phyloP scores from a whole-genome alignment of 2,888 invertebrate species.

The Megalurothrips usitatus region DNA sequence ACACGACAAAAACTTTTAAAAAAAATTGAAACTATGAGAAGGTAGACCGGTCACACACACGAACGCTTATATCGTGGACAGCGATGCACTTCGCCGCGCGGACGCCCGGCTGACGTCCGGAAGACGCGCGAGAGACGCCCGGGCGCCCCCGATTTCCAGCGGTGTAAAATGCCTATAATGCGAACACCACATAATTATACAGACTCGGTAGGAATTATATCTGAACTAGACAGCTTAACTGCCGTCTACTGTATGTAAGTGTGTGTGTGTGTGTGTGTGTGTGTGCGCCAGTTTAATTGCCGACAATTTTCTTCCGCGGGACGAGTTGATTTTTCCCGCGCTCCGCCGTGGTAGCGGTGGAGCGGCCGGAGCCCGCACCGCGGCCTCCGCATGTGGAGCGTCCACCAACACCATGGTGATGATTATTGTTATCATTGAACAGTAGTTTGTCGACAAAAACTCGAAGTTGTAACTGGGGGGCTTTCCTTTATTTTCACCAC shows the following conservation, averaged over 20 bases:
- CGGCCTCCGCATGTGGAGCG: neutral
- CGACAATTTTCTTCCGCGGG: slow-evolving; percentile 6
- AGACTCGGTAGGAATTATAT: slow-evolving; percentile 14
- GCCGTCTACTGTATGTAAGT: neutral
- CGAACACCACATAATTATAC: slow-evolving; percentile 18
- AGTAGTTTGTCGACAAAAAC: no score
- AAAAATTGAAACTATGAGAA: no score
- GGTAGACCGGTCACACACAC: no score
- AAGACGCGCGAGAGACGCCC: no score
- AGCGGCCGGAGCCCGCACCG: neutral
- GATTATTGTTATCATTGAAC: no score
- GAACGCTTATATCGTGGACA: no score
- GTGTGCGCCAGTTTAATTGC: slow-evolving; percentile 8
- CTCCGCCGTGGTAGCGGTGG: neutral
- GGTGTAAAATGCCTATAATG: slow-evolving; percentile 14
- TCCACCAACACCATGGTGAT: neutral
- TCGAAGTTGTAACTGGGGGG: no score
- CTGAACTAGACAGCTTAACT: slow-evolving; percentile 26
- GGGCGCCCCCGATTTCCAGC: neutral
- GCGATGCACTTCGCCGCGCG: no score
- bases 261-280: no score
- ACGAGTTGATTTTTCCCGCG: slow-evolving; percentile 26
- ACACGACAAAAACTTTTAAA: no score
- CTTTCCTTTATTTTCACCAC: no score
- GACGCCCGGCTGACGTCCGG: no score